A percentile compares a stretch with the other conserved stretches of the same genome.
These are phyloP conservation scores for Molossus molossus DNA, from an alignment of 2,797 vertebrate genomes.

Conservation along the genomic window DNA sequence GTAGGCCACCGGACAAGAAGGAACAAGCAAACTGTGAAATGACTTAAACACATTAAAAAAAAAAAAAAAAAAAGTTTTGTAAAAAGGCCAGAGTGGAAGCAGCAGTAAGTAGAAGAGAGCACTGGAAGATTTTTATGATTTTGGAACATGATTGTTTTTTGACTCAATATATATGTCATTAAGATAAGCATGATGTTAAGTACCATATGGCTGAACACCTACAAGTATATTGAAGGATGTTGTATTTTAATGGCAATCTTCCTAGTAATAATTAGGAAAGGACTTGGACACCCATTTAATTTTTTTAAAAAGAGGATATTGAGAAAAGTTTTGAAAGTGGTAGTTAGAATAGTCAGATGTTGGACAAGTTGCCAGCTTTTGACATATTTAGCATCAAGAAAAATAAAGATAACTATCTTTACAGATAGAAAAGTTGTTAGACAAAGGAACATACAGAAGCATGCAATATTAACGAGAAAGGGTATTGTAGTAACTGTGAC, in stretches of 20 bases:
- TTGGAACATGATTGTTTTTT: conserved; percentile 58
- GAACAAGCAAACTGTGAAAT: conserved; percentile 64
- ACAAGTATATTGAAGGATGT: conserved; percentile 11
- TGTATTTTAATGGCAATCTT: neutral
- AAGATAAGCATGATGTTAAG: conserved; percentile 43
- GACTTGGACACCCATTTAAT: neutral
- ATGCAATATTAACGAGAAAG: conserved; percentile 56
- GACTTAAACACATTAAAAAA: conserved; percentile 31
- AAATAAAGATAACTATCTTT: neutral
- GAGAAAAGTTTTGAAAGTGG: conserved; percentile 17
- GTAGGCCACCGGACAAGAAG: conserved; percentile 26
- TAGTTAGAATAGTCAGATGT: neutral
- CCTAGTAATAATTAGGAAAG: conserved; percentile 27
- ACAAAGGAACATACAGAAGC: neutral
- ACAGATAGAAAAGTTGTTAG: conserved; percentile 41
- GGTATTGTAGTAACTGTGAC: neutral
- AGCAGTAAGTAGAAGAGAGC: neutral
- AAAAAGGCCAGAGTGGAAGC: conserved; percentile 51
- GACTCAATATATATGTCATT: conserved; percentile 1
- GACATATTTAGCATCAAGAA: neutral
- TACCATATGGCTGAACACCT: conserved; percentile 14
- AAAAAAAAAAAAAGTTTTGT: neutral
- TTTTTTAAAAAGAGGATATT: neutral
- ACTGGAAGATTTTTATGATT: neutral
- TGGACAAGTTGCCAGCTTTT: conserved; percentile 2